These are phyloP conservation scores for Rhopalosiphum maidis DNA, from an alignment of 1,140 invertebrate genomes.

Conservation along the genomic window DNA sequence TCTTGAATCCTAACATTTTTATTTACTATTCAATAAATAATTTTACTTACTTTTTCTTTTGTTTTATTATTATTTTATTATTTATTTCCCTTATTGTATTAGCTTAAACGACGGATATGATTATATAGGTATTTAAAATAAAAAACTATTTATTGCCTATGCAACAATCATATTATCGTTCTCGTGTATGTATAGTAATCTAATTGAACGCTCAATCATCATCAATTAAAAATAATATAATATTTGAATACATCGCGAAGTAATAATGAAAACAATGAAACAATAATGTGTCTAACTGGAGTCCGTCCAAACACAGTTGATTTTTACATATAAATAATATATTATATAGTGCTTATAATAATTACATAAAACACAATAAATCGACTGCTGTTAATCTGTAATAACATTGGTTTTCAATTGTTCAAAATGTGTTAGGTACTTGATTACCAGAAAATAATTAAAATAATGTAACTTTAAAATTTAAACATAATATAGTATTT, in stretches of 20 bases:
- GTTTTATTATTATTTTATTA: background rate
- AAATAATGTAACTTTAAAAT: background rate
- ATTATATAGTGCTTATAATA: background rate
- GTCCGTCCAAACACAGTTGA: background rate
- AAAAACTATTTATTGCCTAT: background rate
- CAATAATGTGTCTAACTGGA: background rate
- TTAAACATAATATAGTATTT: too few species aligned
- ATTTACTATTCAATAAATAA: background rate
- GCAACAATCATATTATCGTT: background rate
- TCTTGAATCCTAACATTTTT: background rate
- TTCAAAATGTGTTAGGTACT: background rate
- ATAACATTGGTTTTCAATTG: background rate
- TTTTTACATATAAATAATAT: background rate
- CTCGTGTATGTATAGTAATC: background rate
- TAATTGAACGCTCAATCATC: background rate
- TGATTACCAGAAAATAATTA: background rate
- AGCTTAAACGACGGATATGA: background rate
- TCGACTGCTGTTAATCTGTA: background rate
- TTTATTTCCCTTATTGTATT: background rate
- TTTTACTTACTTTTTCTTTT: background rate
- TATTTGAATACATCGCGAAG: background rate
- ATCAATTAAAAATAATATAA: background rate
- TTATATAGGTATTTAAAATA: background rate
- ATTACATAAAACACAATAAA: background rate
- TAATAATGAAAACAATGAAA: background rate